Evolutionary conservation across 2,113 vertebrate species (phyloP), one percentile per base, ranked within the genome.

Genomic region (Zingel zingel): DNA sequence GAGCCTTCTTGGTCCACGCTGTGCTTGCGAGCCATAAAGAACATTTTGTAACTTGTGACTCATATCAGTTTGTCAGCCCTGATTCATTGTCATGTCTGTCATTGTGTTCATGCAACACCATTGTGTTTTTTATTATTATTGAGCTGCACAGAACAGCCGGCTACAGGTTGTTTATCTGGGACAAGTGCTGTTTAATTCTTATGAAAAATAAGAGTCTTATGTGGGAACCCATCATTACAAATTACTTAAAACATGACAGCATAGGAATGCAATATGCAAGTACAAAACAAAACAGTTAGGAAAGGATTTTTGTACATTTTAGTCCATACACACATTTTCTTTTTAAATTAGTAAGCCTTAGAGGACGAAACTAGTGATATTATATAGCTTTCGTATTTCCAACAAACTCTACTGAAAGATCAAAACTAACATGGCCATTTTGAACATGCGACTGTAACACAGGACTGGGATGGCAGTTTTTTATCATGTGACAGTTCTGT

Each of bases 11-110:
- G 0, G 39, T 61, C 43, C 77, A 51, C 9, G 51, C 64, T 86
- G 86, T 86, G 62, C 83, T 82, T 77, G 78, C 84, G 81, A 86
- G 43, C 71, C 27, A 63, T 16, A 21, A 63, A 0, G 87, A 89
- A 88, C 90, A 90, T 82, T 88, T 88, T 73, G 83, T 69, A 72
- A 66, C 82, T 77, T 61, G 47, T 91, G 91, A 91, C 77, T 91
- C 87, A 91, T 47, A 83, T 67, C 54, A 39, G n/a, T 84, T 82
- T 51, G 56, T 69, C 65, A 54, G 56, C 30, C 21, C 27, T 47
- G 64, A 56, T 73, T 43, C 69, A 71, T 85, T 87, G 70, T 83
- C 63, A 74, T 47, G 45, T 61, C 47, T 56, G 54, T 67, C 77
- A 67, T 58, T 75, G 13, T 63, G 48, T 69, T 64, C 8, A 25